Evolutionary conservation across 2,113 vertebrate genomes (phyloP), one percentile per base, ranked within the genome.

Genomic region (Petaurus breviceps): DNA sequence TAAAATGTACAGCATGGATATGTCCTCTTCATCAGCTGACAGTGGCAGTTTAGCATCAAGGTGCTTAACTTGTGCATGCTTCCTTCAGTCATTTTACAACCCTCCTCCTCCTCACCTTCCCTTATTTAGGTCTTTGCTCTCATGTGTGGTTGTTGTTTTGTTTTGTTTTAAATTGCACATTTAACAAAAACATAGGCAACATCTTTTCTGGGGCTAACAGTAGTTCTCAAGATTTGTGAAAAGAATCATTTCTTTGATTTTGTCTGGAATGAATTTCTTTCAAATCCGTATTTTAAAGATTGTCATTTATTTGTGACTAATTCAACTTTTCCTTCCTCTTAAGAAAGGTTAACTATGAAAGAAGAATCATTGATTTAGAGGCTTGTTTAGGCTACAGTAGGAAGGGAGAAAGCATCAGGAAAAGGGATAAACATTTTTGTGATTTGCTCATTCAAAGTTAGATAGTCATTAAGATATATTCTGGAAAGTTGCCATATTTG

Each of bases 1-100:
- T 98, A 99, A 99, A 99, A 99, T 99, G 99, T 98, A 99, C 98
- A 98, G 99, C 99, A 97, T 99, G 99, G 99, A 99, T 97, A 95
- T 99, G 98, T 99, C 99, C 98, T 99, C 99, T 97, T 99, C 99
- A 68, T 99, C 99, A 46, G 98, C 98, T 98, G 99, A 99, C 98
- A 99, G 99, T 98, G 98, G 99, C 98, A 99, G 99, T 99, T 98
- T 99, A 98, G 98, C 99, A 97, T 99, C 99, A 98, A 99, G 99
- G 99, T 99, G 99, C 99, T 99, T 97, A 98, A 97, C 96, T 98
- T 95, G 94, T 99, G 99, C 98, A 98, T 99, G 99, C 98, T 98
- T 99, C 95, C 92, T 98, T 98, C 98, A 94, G 7, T 98, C 54
- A 3, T 97, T 57, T 98, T 97, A 91, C 90, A 94, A 31, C 47